Evolutionary conservation across 2,888 invertebrate species (phyloP).

Genomic region (Pachydiplax longipennis): DNA sequence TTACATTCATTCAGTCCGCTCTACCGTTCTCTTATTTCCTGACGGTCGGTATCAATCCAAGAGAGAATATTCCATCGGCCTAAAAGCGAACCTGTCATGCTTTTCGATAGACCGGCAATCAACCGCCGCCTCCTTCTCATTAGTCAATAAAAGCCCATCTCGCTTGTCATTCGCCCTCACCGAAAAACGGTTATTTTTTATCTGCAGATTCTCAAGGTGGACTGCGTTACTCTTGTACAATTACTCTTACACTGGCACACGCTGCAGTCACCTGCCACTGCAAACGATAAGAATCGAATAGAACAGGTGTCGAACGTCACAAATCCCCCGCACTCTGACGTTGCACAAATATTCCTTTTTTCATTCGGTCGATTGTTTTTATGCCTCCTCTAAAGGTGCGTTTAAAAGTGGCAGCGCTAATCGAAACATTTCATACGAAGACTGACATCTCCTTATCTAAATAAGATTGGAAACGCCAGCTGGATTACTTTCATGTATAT

Average conservation of each 20-base stretch:
- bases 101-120: slow-evolving; percentile 24
- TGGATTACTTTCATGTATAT: not conserved
- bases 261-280: slow-evolving; percentile 1
- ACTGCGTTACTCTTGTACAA: not conserved
- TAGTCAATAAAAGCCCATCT: slow-evolving; percentile 36
- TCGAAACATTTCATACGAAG: not conserved
- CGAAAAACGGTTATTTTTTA: not conserved
- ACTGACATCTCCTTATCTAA: not conserved
- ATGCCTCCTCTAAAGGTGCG: not conserved
- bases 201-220: not conserved
- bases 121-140: not conserved
- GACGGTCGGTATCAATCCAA: not conserved
- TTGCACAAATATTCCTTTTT: not conserved
- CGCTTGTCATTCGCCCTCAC: not conserved
- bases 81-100: not conserved
- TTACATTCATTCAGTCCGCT: not conserved
- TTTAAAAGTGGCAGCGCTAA: not conserved
- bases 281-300: slow-evolving; percentile 4
- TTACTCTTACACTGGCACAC: not conserved
- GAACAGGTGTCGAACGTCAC: slow-evolving; percentile 33
- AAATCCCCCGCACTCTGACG: not conserved
- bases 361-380: not conserved
- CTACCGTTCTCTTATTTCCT: not conserved
- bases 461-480: not conserved
- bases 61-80: not conserved